phyloP scores from a whole-genome alignment of 2,888 invertebrate species.

The Ellobium chinense region DNA sequence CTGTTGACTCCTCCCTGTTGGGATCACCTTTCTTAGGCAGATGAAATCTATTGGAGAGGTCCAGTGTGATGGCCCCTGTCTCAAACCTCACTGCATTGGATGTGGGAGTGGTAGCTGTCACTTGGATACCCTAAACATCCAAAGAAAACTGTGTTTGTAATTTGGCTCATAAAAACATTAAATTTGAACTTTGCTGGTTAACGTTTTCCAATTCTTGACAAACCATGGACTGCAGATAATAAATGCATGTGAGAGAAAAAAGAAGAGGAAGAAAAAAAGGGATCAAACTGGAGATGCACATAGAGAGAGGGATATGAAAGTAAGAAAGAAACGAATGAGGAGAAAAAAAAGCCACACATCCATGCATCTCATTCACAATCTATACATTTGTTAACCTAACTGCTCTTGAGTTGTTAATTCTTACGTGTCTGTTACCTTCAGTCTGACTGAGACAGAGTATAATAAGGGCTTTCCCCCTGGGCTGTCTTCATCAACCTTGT shows the following conservation, averaged over 20 bases:
- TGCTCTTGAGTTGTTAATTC: neutral
- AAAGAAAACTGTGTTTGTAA: too few relatives aligned
- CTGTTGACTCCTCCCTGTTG: constrained; percentile 15
- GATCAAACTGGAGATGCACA: neutral
- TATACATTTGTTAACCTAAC: too few relatives aligned
- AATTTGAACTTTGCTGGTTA: neutral
- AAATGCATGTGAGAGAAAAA: too few relatives aligned
- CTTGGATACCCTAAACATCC: constrained; percentile 88
- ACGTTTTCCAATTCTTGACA: too few relatives aligned
- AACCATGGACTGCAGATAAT: too few relatives aligned
- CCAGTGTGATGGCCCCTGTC: constrained; percentile 95
- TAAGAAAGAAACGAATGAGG: too few relatives aligned
- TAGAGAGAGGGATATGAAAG: too few relatives aligned
- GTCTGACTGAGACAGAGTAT: constrained; percentile 92
- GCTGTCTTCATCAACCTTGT: constrained; percentile 51
- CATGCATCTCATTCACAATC: too few relatives aligned
- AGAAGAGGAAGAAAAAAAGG: too few relatives aligned
- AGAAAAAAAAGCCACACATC: too few relatives aligned
- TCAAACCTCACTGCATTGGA: constrained; percentile 97
- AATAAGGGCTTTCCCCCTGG: constrained; percentile 83
- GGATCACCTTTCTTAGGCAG: constrained; percentile 80
- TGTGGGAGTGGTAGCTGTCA: constrained; percentile 98
- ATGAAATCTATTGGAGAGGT: constrained; percentile 95
- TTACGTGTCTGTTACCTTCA: constrained; percentile 84
- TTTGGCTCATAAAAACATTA: neutral